phyloP scores from a whole-genome alignment of 2,888 invertebrate genomes.

The Acanthococcus lagerstroemiae region DNA sequence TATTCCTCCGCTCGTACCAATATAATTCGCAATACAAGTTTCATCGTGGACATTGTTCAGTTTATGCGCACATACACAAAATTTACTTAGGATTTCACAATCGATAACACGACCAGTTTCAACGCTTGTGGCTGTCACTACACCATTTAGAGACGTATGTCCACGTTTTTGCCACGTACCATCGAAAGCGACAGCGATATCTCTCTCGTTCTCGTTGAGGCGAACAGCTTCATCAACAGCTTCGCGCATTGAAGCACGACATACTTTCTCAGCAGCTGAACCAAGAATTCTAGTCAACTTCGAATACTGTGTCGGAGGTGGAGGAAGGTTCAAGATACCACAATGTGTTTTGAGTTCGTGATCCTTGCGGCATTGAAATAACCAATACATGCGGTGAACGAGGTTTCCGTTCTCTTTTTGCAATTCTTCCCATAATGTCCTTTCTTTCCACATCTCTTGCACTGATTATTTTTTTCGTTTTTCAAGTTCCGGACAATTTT shows the following conservation, averaged over 20 bases:
- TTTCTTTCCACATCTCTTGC: too few relatives aligned
- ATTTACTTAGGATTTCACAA: slow-evolving; percentile 31
- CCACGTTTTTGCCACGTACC: slow-evolving; percentile 34
- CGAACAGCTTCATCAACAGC: background rate
- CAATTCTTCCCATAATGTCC: too few relatives aligned
- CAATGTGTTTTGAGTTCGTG: too few relatives aligned
- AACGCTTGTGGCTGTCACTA: slow-evolving; percentile 33
- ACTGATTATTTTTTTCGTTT: too few relatives aligned
- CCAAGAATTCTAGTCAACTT: background rate
- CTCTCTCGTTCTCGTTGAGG: background rate
- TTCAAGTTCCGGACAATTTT: too few relatives aligned
- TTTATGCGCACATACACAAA: slow-evolving; percentile 32
- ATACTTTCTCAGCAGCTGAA: background rate
- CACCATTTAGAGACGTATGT: slow-evolving; percentile 33
- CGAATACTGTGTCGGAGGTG: background rate
- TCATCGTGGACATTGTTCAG: slow-evolving; percentile 25
- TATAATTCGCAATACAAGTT: slow-evolving; percentile 32
- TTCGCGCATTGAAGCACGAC: background rate
- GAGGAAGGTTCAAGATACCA: background rate
- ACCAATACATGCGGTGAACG: too few relatives aligned
- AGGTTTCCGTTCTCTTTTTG: too few relatives aligned
- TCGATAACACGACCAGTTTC: slow-evolving; percentile 33
- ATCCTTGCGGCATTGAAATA: too few relatives aligned
- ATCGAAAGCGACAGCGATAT: slow-evolving; percentile 18
- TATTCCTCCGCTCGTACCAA: too few relatives aligned